Base-by-base conservation (phyloP, 2,797 vertebrate species). In the Heliangelus exortis region DNA sequence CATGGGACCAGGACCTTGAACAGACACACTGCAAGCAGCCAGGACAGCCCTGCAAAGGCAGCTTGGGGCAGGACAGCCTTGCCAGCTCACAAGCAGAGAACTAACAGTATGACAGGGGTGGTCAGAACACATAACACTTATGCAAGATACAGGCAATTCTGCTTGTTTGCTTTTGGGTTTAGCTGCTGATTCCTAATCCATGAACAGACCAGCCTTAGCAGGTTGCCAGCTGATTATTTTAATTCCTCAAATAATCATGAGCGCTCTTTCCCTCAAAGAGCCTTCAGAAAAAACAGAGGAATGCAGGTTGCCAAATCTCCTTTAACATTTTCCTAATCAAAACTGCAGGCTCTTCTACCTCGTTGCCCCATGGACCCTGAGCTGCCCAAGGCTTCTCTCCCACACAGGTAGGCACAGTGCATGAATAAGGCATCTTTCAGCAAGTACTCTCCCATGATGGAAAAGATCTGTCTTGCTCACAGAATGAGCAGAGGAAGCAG, bases 241-340 rank as follows among this genome's bases (percentile, higher is more conserved):
- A 76, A 73, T 59, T 86, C 58, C 82, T 80, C 67, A 54, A 73
- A 62, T 7, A 71, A 51, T 26, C 4, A 25, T 0, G 0, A 43
- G 23, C 19, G 71, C 19, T 79, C 55, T 84, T 66, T 25, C 23
- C 23, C 29, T 45, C 23, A 62, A 12, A 51, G 62, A 91, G 22
- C 74, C 71, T 92, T 79, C 47, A 53, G 59, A 15, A 29, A 63
- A 76, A 20, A 23, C 22, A 69, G 41, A 77, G 25, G 18, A 87
- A 47, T 0, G 0, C 65, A 57, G 18, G 47, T 65, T 77, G 47
- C 31, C 7, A 0, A 26, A 47, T 45, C 54, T 78, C 29, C 41
- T 91, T 81, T 78, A 82, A 54, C 51, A 41, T 41, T 39, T 71
- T 74, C 55, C 36, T 91, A 53, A 84, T 87, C 31, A 84, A 92